Conservation (phyloP, 2,113 vertebrate genomes). For the Hiodon alosoides region DNA sequence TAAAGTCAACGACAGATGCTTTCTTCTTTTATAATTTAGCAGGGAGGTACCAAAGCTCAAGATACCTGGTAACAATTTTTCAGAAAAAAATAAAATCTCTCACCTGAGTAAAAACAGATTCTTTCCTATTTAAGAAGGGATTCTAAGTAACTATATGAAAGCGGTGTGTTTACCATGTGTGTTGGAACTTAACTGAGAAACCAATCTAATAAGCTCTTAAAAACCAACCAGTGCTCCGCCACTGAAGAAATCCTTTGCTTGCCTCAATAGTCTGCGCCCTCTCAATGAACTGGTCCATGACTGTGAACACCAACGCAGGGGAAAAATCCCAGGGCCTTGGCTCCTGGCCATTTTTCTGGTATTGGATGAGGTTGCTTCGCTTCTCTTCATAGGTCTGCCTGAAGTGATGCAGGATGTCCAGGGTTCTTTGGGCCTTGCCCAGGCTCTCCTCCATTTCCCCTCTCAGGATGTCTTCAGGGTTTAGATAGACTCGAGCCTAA, state of each 20-base stretch:
- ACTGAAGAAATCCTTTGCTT: conserved; percentile 31
- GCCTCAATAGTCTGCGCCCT: conserved; percentile 69
- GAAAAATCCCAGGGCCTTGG: conserved; percentile 76
- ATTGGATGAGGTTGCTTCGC: conserved; percentile 56
- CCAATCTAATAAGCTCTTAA: not conserved
- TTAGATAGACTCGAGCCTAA: conserved; percentile 71
- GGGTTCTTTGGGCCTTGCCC: conserved; percentile 60
- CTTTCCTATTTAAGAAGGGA: too few species aligned
- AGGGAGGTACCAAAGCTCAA: too few species aligned
- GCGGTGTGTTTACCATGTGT: not conserved
- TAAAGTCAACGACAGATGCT: not conserved
- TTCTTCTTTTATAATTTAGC: too few species aligned
- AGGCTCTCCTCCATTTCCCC: conserved; percentile 75
- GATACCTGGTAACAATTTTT: too few species aligned
- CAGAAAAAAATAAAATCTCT: too few species aligned
- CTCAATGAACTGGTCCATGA: conserved; percentile 68
- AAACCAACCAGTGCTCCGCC: not conserved
- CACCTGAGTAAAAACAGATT: too few species aligned
- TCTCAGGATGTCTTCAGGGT: conserved; percentile 78
- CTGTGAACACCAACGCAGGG: conserved; percentile 63
- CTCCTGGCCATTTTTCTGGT: conserved; percentile 57
- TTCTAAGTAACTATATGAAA: too few species aligned
- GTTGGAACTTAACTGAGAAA: not conserved
- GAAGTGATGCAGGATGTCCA: conserved; percentile 66
- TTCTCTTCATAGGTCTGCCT: conserved; percentile 65